Evolutionary conservation across 64 coral and sea anemone species (phyloP), one percentile per base, ranked within the genome.

Genomic region (Stylophora pistillata): DNA sequence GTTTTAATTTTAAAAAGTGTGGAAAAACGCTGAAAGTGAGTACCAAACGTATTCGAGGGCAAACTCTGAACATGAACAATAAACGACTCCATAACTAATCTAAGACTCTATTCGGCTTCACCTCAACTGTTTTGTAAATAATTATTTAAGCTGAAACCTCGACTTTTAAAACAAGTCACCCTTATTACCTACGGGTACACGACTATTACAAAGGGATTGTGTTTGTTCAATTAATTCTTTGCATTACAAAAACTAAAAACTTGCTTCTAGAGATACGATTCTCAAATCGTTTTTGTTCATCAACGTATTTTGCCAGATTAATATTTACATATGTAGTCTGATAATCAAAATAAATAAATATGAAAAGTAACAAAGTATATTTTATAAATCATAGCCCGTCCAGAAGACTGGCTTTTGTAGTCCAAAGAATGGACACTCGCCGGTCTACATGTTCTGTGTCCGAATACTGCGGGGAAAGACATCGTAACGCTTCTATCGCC

Each of bases 201-300:
- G 64, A 68, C 25, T 68, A 60, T 68, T 68, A 11, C 64, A 68
- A 47, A 47, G 37, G 37, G 37, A 47, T 47, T 47, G 5, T 20
- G 16, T 68, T 26, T 11, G 64, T 11, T 68, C 6, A 26, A 68
- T 68, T 68, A 26, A 68, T 25, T 68, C 5, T 68, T 28, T 21
- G 21, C 25, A n/a, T 13, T 16, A 27, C 30, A 79, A 60, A n/a
- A 79, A 60, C 32, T 47, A 47, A 79, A 79, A 79, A 79, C 26
- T 60, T 10, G 53, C 26, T 79, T 10, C 20, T 29, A 1, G 13
- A 15, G 25, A 41, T 55, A 37, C 47, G 13, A 83, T 37, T 34
- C 41, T 53, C 80, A 83, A 83, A 83, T 53, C 52, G 66, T 84
- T 7, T 15, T 84, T 5, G 62, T 41, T 84, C 7, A 70, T 13